Evolutionary conservation across 2,888 invertebrate genomes (phyloP).

Genomic region (Diarsia brunnea): DNA sequence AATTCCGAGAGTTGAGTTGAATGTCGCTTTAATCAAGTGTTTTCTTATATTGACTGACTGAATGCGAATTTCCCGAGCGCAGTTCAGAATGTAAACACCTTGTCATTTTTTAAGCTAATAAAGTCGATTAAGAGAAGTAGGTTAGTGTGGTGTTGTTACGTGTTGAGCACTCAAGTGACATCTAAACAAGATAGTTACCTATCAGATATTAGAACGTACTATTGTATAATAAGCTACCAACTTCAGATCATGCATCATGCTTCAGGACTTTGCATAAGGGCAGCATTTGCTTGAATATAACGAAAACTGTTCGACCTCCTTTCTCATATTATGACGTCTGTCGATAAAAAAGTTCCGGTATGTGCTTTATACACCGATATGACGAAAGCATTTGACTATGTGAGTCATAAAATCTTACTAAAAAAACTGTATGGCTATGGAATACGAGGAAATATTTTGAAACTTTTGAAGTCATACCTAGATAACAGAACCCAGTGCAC

Average conservation of each 20-base stretch:
- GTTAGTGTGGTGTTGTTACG: constrained; percentile 1
- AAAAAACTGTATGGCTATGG: too few species aligned
- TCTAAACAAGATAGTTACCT: not conserved
- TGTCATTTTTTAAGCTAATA: not conserved
- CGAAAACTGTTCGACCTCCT: too few species aligned
- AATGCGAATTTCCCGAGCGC: constrained; percentile 10
- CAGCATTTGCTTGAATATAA: not conserved
- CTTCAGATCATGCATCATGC: too few species aligned
- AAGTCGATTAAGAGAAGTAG: not conserved
- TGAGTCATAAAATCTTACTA: too few species aligned
- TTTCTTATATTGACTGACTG: constrained; percentile 6
- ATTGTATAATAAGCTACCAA: too few species aligned
- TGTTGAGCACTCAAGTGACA: not conserved
- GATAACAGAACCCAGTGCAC: too few species aligned
- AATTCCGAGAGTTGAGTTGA: constrained; percentile 14
- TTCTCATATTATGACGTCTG: too few species aligned
- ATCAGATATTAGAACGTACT: not conserved
- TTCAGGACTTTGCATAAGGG: not conserved
- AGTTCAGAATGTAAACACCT: constrained; percentile 7
- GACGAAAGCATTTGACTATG: too few species aligned
- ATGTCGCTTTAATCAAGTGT: not conserved
- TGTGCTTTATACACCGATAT: too few species aligned
- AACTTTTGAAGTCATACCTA: too few species aligned
- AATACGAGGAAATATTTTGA: too few species aligned
- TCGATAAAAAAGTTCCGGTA: too few species aligned